Evolutionary conservation across 1,140 invertebrate species (phyloP).

Genomic region (Mactra quadrangularis): DNA sequence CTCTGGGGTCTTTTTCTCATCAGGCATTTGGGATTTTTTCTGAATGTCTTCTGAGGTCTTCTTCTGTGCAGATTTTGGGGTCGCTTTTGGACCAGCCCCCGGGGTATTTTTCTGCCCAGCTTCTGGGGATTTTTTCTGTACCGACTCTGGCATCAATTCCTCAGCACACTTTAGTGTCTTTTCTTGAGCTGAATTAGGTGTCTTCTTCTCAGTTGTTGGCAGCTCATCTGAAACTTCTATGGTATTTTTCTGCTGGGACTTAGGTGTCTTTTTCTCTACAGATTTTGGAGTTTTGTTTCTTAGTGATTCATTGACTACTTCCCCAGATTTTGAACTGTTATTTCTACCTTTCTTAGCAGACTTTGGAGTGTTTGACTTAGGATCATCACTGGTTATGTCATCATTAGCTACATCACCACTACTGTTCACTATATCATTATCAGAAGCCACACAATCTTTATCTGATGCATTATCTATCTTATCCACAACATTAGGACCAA

Average conservation of each 20-base stretch:
- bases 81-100: background rate
- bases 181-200: background rate
- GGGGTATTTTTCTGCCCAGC: background rate
- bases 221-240: background rate
- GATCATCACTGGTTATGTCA: too few relatives aligned
- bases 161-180: background rate
- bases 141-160: background rate
- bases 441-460: background rate
- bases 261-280: background rate
- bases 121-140: background rate
- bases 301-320: background rate
- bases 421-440: too few relatives aligned
- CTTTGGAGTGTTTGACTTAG: background rate
- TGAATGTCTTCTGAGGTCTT: background rate
- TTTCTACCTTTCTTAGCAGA: background rate
- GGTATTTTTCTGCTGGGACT: background rate
- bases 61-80: background rate
- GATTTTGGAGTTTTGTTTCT: slow-evolving; percentile 21
- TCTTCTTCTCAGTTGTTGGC: background rate
- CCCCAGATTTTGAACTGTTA: too few relatives aligned
- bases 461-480: background rate
- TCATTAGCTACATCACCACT: too few relatives aligned
- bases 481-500: background rate
- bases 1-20: background rate
- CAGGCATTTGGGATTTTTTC: background rate